These are phyloP conservation scores for Bombus polaris DNA, from an alignment of 1,140 invertebrate genomes.

Conservation along the genomic window DNA sequence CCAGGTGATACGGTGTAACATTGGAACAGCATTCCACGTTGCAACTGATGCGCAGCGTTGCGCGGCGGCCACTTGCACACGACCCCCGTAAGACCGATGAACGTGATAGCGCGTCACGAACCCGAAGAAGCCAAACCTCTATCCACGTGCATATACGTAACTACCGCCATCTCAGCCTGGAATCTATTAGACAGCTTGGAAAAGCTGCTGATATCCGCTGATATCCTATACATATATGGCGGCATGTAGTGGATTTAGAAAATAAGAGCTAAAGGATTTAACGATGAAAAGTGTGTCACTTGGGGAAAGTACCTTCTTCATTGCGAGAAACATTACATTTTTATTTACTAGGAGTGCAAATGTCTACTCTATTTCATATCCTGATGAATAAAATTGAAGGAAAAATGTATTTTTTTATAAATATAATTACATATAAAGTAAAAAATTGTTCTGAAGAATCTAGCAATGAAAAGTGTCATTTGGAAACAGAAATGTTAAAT, in stretches of 20 bases:
- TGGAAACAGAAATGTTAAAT: too few relatives aligned
- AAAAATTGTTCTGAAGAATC: too few relatives aligned
- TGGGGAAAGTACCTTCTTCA: not conserved
- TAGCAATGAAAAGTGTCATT: too few relatives aligned
- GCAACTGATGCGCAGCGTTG: slow-evolving; percentile 66
- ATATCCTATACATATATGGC: not conserved
- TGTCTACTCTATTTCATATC: too few relatives aligned
- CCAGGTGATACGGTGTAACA: slow-evolving; percentile 63
- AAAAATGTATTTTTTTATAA: too few relatives aligned
- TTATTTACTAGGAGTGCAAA: too few relatives aligned
- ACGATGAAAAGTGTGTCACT: not conserved
- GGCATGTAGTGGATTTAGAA: not conserved
- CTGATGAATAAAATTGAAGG: too few relatives aligned
- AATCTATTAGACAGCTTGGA: not conserved
- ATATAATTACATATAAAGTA: too few relatives aligned
- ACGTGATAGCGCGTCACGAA: slow-evolving; percentile 51
- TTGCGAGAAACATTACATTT: too few relatives aligned
- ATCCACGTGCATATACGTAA: slow-evolving; percentile 28
- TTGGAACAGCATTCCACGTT: slow-evolving; percentile 65
- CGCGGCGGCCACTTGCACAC: slow-evolving; percentile 47
- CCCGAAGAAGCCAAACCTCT: slow-evolving; percentile 28
- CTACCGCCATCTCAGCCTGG: not conserved
- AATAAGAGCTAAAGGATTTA: not conserved
- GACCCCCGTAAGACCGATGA: slow-evolving; percentile 61
- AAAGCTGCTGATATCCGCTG: not conserved